Evolutionary conservation across 2,113 vertebrate genomes (phyloP).

Genomic region (Corythaixoides concolor): DNA sequence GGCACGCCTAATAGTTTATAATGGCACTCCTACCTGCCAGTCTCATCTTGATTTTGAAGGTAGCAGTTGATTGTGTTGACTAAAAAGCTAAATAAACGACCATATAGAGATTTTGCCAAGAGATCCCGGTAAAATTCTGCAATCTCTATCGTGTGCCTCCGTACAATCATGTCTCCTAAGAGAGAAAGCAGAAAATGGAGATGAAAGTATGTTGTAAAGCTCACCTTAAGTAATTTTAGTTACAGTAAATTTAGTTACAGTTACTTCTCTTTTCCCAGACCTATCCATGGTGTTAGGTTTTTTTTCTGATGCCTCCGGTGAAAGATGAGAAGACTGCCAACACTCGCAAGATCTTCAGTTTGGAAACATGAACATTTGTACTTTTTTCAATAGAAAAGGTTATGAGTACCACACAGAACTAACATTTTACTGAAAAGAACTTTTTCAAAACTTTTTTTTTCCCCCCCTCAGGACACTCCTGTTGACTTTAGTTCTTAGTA

Average conservation of each 20-base stretch:
- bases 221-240: background rate
- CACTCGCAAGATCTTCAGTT: background rate
- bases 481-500: background rate
- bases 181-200: background rate
- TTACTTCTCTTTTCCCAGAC: background rate
- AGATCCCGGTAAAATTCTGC: conserved; percentile 89
- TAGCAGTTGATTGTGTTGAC: conserved; percentile 86
- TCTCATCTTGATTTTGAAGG: conserved; percentile 84
- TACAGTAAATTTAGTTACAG: background rate
- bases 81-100: conserved; percentile 90
- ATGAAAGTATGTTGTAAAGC: background rate
- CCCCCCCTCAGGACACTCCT: background rate
- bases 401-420: background rate
- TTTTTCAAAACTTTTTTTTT: background rate
- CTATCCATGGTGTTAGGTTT: background rate
- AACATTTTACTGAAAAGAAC: background rate
- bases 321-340: background rate
- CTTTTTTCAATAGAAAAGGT: background rate
- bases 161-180: conserved; percentile 86
- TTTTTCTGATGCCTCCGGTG: background rate
- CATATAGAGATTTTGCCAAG: conserved; percentile 88
- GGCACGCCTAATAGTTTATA: background rate
- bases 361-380: background rate
- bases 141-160: conserved; percentile 82
- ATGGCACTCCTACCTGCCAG: conserved; percentile 74